Conservation (phyloP, 2,888 invertebrate species). For the Prosapia bicincta region DNA sequence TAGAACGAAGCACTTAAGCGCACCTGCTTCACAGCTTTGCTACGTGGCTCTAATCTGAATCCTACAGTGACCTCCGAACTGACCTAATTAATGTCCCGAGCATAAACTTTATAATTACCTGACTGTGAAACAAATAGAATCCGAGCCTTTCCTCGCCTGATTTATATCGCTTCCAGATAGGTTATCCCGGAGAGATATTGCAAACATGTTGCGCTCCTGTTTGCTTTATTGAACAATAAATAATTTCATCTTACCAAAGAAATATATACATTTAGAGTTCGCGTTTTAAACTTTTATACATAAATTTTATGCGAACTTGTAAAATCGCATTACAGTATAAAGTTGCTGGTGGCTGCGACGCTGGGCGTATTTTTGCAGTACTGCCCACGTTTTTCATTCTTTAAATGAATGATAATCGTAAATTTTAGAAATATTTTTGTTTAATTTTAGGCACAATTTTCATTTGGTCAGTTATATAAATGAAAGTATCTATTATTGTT, state of each 20-base stretch:
- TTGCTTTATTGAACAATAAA: neutral
- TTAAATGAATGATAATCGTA: too few species aligned
- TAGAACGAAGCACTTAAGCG: neutral
- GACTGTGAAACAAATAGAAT: neutral
- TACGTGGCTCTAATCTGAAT: neutral
- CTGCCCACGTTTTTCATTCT: too few species aligned
- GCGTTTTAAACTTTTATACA: neutral
- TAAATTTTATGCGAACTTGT: neutral
- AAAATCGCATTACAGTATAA: too few species aligned
- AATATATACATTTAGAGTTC: neutral
- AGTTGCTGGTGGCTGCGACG: too few species aligned
- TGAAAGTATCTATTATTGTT: too few species aligned
- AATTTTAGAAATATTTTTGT: too few species aligned
- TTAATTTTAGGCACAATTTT: too few species aligned
- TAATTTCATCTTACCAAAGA: neutral
- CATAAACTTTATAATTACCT: neutral
- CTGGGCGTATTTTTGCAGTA: too few species aligned
- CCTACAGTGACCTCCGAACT: neutral
- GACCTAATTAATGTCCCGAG: neutral
- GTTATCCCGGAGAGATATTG: neutral
- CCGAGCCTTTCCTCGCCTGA: neutral
- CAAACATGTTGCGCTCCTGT: neutral
- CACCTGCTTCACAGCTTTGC: neutral
- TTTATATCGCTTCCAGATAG: neutral
- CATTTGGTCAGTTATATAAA: too few species aligned